Percentiles rank a stretch among this genome's conserved stretches.
Conservation (phyloP, 2,113 vertebrate genomes). For the Pelvicachromis taeniatus region DNA sequence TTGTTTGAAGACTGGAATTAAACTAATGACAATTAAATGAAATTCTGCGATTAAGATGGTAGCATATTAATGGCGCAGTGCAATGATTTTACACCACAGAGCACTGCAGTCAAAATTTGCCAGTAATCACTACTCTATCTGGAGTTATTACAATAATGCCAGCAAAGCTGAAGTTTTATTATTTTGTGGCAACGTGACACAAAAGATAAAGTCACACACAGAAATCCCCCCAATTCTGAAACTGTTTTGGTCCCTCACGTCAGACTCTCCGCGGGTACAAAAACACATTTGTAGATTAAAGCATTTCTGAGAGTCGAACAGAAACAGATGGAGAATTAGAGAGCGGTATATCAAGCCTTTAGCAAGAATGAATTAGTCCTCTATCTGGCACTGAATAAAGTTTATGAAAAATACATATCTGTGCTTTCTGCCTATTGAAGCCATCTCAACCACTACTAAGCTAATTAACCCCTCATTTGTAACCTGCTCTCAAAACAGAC, state of each 20-base stretch:
- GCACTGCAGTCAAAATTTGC: background rate
- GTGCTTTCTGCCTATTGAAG: slow-evolving; percentile 8
- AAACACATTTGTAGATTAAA: slow-evolving; percentile 18
- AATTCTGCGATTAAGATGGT: background rate
- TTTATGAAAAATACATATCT: slow-evolving; percentile 26
- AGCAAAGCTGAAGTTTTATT: background rate
- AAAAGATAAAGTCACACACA: background rate
- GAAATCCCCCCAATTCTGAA: background rate
- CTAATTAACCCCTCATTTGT: slow-evolving; percentile 55
- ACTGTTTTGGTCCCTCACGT: background rate
- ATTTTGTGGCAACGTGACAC: background rate
- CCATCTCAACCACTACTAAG: background rate
- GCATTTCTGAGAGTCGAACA: slow-evolving; percentile 1
- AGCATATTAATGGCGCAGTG: background rate
- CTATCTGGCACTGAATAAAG: slow-evolving; percentile 15
- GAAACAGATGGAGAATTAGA: slow-evolving; percentile 21
- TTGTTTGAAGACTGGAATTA: background rate
- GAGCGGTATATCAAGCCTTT: background rate
- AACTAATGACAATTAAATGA: background rate
- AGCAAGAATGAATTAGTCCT: slow-evolving; percentile 15
- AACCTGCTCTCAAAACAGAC: slow-evolving; percentile 3
- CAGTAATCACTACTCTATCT: background rate
- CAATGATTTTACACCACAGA: background rate
- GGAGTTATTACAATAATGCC: background rate
- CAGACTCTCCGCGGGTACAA: background rate